phyloP scores from a whole-genome alignment of 2,113 vertebrate genomes.

The Capricornis sumatraensis region DNA sequence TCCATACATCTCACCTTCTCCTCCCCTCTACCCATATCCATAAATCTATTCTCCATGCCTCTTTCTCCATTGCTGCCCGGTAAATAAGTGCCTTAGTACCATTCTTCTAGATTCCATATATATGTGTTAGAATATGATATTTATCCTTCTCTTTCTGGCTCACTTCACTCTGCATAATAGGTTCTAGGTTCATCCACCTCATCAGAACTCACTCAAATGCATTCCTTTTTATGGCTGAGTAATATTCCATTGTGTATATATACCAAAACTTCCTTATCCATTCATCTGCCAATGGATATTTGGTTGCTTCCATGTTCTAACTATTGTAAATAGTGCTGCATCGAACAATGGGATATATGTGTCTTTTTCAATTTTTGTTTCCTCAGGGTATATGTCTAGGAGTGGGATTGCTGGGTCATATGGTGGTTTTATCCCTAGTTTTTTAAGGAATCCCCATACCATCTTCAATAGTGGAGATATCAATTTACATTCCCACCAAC shows the following conservation, averaged over 20 bases:
- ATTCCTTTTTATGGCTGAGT: neutral
- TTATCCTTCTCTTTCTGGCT: neutral
- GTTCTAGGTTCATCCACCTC: neutral
- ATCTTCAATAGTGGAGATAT: neutral
- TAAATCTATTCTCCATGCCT: neutral
- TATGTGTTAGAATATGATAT: neutral
- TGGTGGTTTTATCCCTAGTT: neutral
- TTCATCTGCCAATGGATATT: neutral
- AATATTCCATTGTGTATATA: neutral
- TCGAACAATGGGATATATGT: neutral
- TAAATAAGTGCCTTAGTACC: neutral
- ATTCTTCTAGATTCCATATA: neutral
- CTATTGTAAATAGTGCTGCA: neutral
- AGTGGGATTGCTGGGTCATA: neutral
- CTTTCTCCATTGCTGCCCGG: neutral
- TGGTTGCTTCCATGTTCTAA: neutral
- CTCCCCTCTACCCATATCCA: neutral
- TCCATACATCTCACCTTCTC: neutral
- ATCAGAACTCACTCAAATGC: neutral
- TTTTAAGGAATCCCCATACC: neutral
- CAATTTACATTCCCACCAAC: neutral
- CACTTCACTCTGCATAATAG: neutral
- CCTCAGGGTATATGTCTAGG: neutral
- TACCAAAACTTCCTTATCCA: neutral
- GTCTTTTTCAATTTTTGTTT: neutral